Percentiles rank a stretch among this genome's conserved stretches.
Evolutionary conservation across 2,888 invertebrate genomes (phyloP).

Genomic region (Agriopis leucophaearia): DNA sequence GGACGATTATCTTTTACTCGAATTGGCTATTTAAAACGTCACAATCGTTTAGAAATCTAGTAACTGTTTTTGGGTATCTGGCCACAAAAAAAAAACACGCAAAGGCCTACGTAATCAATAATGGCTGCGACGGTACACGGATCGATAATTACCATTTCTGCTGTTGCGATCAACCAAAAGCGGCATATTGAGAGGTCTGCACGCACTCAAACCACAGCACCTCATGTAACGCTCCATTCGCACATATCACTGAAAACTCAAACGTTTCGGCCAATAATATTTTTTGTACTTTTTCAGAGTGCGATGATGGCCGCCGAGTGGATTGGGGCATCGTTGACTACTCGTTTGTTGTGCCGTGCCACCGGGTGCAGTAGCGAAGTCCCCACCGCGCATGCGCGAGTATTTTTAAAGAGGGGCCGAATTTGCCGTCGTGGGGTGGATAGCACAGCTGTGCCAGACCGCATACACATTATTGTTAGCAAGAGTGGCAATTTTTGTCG

Average conservation of each 20-base stretch:
- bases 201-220: slow-evolving; percentile 51
- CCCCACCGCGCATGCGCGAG: slow-evolving; percentile 81
- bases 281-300: slow-evolving; percentile 51
- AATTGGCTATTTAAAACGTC: neutral
- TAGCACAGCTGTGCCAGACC: slow-evolving; percentile 74
- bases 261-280: slow-evolving; percentile 47
- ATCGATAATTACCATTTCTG: slow-evolving; percentile 83
- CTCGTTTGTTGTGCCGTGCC: slow-evolving; percentile 66
- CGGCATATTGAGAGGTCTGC: slow-evolving; percentile 68
- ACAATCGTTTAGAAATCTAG: neutral
- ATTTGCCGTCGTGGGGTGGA: slow-evolving; percentile 73
- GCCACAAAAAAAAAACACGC: slow-evolving; percentile 11
- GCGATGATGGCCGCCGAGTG: slow-evolving; percentile 63
- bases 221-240: slow-evolving; percentile 69
- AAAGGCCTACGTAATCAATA: slow-evolving; percentile 49
- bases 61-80: neutral
- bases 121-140: slow-evolving; percentile 71
- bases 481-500: slow-evolving; percentile 27
- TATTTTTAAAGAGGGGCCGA: slow-evolving; percentile 76
- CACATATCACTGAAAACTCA: slow-evolving; percentile 64
- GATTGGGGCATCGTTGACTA: slow-evolving; percentile 72
- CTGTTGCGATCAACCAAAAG: slow-evolving; percentile 71
- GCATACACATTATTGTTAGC: slow-evolving; percentile 40
- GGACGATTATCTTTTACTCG: too few relatives aligned
- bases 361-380: slow-evolving; percentile 66